These are phyloP conservation scores for Nomada ferruginata DNA, from an alignment of 2,888 invertebrate species.

Conservation along the genomic window DNA sequence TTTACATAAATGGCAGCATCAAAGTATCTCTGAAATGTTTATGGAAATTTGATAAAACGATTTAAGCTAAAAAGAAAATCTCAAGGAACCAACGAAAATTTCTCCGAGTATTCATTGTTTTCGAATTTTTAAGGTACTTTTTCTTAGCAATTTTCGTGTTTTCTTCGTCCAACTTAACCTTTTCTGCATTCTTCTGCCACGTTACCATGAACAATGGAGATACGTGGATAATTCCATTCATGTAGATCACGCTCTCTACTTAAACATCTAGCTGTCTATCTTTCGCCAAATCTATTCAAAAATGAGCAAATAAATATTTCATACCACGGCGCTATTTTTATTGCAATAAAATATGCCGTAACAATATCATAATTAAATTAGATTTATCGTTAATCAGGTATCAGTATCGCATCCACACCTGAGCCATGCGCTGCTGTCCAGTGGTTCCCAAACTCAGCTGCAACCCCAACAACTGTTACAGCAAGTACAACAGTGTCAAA, in stretches of 20 bases:
- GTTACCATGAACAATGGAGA: too few species aligned
- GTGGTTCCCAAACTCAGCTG: constrained; percentile 78
- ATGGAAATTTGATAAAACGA: background rate
- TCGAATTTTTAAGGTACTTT: too few species aligned
- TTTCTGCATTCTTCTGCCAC: too few species aligned
- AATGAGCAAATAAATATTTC: constrained; percentile 26
- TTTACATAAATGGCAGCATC: background rate
- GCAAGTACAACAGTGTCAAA: constrained; percentile 73
- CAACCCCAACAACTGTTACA: constrained; percentile 71
- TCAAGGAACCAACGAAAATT: too few species aligned
- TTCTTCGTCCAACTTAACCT: too few species aligned
- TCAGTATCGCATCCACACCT: constrained; percentile 87
- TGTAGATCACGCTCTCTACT: too few species aligned
- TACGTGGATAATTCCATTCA: too few species aligned
- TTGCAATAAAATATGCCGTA: background rate
- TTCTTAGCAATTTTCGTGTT: too few species aligned
- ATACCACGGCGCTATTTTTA: background rate
- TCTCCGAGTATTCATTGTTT: too few species aligned
- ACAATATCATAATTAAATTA: constrained; percentile 12
- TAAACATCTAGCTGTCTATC: too few species aligned
- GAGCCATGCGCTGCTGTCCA: constrained; percentile 86
- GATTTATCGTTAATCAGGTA: constrained; percentile 83
- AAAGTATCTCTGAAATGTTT: too few species aligned
- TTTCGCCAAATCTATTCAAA: background rate
- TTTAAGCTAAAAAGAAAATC: too few species aligned